Conservation (phyloP, 1,140 invertebrate species). For the Halesus radiatus region DNA sequence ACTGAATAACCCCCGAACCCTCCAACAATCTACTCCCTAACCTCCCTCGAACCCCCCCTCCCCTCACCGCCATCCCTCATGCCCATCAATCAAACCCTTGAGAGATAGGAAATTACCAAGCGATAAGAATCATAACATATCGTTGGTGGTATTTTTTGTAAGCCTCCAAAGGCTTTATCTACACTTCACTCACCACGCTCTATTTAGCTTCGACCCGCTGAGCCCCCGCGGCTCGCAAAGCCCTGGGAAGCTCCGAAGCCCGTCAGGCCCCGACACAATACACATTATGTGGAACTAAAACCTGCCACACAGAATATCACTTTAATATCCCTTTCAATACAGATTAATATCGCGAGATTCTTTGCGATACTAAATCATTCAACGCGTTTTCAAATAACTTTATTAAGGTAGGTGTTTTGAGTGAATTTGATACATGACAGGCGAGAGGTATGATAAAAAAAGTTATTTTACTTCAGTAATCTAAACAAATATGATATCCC, state of each 20-base stretch:
- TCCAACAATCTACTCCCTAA: conserved; percentile 35
- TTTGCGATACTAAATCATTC: too few species aligned
- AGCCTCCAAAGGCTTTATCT: conserved; percentile 35
- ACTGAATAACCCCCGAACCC: not conserved
- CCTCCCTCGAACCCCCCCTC: not conserved
- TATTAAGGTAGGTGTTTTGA: too few species aligned
- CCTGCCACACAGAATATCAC: too few species aligned
- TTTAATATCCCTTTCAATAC: too few species aligned
- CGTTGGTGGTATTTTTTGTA: conserved; percentile 49
- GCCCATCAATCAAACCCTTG: conserved; percentile 56
- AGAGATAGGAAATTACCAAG: conserved; percentile 55
- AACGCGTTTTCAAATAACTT: too few species aligned
- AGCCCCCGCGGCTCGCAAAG: not conserved
- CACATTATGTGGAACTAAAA: conserved; percentile 19
- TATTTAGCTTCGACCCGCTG: conserved; percentile 11
- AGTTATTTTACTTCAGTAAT: too few species aligned
- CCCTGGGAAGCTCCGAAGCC: not conserved
- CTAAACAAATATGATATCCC: too few species aligned
- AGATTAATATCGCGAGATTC: too few species aligned
- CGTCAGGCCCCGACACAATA: not conserved
- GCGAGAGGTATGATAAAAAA: too few species aligned
- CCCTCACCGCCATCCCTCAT: not conserved
- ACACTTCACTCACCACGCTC: conserved; percentile 30
- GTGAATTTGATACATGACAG: too few species aligned
- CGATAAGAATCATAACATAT: conserved; percentile 56